Evolutionary conservation across 2,113 vertebrate genomes (phyloP), one percentile per base, ranked within the genome.

Genomic region (Hyaena hyaena): DNA sequence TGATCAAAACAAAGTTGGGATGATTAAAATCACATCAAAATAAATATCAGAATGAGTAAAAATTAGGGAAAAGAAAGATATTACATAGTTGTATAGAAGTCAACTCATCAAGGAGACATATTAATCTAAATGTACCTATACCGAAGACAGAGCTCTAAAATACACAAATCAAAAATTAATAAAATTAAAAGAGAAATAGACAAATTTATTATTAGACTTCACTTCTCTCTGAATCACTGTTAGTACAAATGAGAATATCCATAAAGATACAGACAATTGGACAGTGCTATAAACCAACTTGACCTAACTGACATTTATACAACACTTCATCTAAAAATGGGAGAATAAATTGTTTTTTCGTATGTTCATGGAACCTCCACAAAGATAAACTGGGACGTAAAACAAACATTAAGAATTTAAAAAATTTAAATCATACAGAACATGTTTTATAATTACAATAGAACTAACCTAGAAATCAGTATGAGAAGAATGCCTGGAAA

Each of bases 41-140:
- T 19, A 68, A 90, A 90, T 48, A 73, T 94, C 66, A 68, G 28
- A 90, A 39, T 85, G 48, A 85, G 31, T 74, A 94, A 88, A 68
- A 26, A 87, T 68, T 68, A 45, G 16, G 12, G 2, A 55, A 66
- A 50, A 53, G 48, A 87, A 69, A 53, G 16, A 90, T 0, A 77
- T 24, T 90, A 68, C 10, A 66, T 66, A 58, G 12, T 45, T 23
- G n/a, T 76, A 83, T 31, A 74, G 50, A 76, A 33, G 28, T 77
- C 35, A 87, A n/a, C 53, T 85, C 33, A 61, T 53, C 43, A 74
- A 65, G 35, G 88, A 80, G 9, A 83, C 12, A 77, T 63, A 65
- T 63, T 85, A 63, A 65, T 35, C 45, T 39, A 66, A 68, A 87
- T 61, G 15, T 69, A 6, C 45, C 68, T 3, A 43, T 4, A 16